Conservation (phyloP, 2,113 vertebrate genomes). For the Malurus cyaneus region DNA sequence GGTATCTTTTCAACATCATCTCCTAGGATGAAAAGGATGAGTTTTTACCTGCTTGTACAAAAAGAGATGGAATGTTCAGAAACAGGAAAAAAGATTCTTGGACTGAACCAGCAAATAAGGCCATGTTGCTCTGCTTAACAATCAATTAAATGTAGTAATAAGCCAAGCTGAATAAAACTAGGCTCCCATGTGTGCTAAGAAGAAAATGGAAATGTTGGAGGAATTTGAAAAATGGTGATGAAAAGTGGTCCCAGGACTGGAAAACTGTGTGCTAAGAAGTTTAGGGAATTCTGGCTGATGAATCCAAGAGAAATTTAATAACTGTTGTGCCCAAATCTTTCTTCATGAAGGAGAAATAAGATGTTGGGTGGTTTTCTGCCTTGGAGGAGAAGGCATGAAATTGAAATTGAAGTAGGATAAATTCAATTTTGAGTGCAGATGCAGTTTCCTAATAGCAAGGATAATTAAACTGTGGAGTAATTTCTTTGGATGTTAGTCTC, state of each 20-base stretch:
- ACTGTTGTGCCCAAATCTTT: background rate
- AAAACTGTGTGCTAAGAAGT: background rate
- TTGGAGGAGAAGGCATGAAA: background rate
- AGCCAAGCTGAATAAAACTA: background rate
- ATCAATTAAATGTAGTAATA: background rate
- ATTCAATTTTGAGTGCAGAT: background rate
- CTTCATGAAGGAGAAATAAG: background rate
- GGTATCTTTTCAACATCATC: background rate
- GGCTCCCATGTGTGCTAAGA: background rate
- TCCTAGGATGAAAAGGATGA: background rate
- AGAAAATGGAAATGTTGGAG: background rate
- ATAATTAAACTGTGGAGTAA: slow-evolving; percentile 34
- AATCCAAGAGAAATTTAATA: background rate
- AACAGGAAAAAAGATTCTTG: background rate
- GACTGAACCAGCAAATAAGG: background rate
- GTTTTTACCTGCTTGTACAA: background rate
- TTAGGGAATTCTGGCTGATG: background rate
- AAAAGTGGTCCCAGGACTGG: background rate
- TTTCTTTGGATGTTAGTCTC: background rate
- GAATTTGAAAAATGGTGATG: background rate
- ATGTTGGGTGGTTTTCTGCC: background rate
- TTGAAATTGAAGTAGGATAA: background rate
- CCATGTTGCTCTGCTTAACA: background rate
- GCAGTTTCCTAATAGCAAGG: background rate
- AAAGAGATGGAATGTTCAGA: background rate